Base-by-base conservation (phyloP, 2,888 invertebrate species). In the Drosophila macrothrix region DNA sequence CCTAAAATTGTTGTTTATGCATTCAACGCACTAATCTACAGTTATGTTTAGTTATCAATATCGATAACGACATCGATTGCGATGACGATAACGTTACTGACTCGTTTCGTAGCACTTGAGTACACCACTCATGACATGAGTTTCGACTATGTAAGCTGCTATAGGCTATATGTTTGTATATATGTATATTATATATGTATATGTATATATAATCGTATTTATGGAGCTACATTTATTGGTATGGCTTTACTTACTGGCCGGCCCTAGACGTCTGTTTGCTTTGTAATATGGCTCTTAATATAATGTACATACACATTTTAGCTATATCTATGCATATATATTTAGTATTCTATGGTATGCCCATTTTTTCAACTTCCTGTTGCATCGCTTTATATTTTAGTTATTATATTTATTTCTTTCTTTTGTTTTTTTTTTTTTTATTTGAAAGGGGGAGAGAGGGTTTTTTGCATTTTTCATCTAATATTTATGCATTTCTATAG, bases 341-440 rank as follows among this genome's bases (percentile, higher is more conserved):
- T 49, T 55, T 64, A 14, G 41, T 54, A 49, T 52, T 50, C 35
- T 49, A 67, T 73, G 56, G 53, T 50, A 28, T 49, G 46, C 25
- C 25, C 65, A 70, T 59, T 59, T 67, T 70, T 49, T 78, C 80
- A 76, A 78, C 80, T 83, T 76, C 60, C 69, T 64, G 73, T 66
- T 88, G 84, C 88, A 82, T 84, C 76, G 78, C 81, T 73, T 73
- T 55, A 37, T 76, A 55, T 49, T 55, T 79, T 35, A 43, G 16
- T 4, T 25, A 16, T 16, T 25, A 46, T 16, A 33, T 31, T 54
- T 56, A 54, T 55, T 50, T 55, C 19, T 49, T 22, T 1, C 14
- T n/a, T 37, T 46, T n/a, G 3, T 14, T 22, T 22, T 22, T 12
- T 22, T n/a, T 37, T 46, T 14, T 7, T 14, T 22, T 22, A 3